Conservation (phyloP, 92 coral and sea anemone genomes). For the Parazoanthus swiftii region DNA sequence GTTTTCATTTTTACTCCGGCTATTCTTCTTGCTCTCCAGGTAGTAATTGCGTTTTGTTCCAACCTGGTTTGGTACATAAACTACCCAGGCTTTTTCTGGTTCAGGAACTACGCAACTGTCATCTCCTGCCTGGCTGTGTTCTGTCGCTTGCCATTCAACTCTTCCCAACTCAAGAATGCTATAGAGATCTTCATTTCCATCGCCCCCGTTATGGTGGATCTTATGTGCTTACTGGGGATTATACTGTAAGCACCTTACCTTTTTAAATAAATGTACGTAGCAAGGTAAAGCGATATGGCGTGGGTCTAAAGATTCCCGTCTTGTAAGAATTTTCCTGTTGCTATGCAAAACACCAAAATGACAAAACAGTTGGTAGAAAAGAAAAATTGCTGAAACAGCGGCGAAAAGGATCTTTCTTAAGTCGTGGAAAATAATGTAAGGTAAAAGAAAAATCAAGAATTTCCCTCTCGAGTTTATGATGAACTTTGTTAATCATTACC, state of each 20-base stretch:
- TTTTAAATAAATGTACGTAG: too few species aligned
- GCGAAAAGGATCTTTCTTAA: too few species aligned
- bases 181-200: constrained; percentile 72
- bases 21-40: constrained; percentile 36
- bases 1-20: background rate
- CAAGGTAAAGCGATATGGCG: too few species aligned
- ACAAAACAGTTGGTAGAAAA: too few species aligned
- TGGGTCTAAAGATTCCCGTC: too few species aligned
- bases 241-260: constrained; percentile 61
- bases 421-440: too few species aligned
- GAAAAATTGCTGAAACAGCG: too few species aligned
- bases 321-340: too few species aligned
- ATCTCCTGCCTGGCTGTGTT: constrained; percentile 85
- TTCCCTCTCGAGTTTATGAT: too few species aligned
- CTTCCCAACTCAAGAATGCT: constrained; percentile 76
- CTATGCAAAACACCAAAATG: too few species aligned
- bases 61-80: constrained; percentile 78
- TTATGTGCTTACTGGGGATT: constrained; percentile 76
- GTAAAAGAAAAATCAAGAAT: too few species aligned
- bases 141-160: constrained; percentile 83
- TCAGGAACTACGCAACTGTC: constrained; percentile 65
- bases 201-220: constrained; percentile 84
- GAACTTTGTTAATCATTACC: too few species aligned
- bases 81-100: constrained; percentile 53
- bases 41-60: constrained; percentile 64